Base-by-base conservation (phyloP, 2,888 invertebrate genomes). In the Aquatica leii region DNA sequence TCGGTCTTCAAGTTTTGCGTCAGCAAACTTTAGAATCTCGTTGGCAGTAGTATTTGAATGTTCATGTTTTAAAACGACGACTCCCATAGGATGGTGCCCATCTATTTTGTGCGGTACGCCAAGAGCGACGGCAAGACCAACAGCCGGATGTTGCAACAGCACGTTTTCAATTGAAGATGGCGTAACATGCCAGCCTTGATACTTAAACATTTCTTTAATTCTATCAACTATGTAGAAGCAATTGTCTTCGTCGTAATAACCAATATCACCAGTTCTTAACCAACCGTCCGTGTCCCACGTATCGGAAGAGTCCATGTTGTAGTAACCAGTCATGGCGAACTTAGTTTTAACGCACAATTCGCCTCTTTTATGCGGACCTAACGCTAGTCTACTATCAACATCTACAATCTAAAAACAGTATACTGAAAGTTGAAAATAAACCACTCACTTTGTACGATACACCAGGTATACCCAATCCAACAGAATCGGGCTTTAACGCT, bases 151-250 rank as follows among this genome's bases (percentile, higher is more conserved):
- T 20, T 85, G 84, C 59, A 89, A 84, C 0, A 93, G 74, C 1
- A 91, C 73, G 43, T 84, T 86, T 79, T 95, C 95, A 17, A 95
- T 77, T 76, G 94, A 93, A 0, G 93, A 92, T 14, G 95, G 95
- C 6, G 93, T 86, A 2, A 85, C 84, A 71, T 84, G 83, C 75
- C 81, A 75, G 54, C 74, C 79, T 64, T 74, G 81, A 63, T n/a
- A n/a, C n/a, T n/a, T n/a, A n/a, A n/a, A n/a, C n/a, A n/a, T 82
- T 65, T 82, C 76, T 63, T 85, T 84, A 1, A 82, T 76, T 20
- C 84, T 76, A 14, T 84, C 84, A 0, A 82, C 80, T 35, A 83
- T 81, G 73, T 76, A 85, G 61, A 82, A 83, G 66, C 84, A 82
- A 67, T 77, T 78, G n/a, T 83, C 77, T 12, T 83, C 80, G 65